These are phyloP conservation scores for Microplitis manilae DNA, from an alignment of 2,888 invertebrate genomes.

Conservation along the genomic window DNA sequence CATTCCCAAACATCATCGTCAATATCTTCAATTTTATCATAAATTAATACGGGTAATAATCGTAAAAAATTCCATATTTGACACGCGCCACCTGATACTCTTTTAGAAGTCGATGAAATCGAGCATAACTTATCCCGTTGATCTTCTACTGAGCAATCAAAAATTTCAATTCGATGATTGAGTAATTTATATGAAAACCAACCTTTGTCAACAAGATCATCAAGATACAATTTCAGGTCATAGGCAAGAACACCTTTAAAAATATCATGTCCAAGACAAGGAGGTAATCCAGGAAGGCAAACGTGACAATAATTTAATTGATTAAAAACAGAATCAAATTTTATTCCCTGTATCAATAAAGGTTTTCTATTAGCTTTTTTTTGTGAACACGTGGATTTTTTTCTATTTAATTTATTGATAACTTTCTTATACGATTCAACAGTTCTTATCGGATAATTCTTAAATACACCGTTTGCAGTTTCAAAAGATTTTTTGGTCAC, in stretches of 20 bases:
- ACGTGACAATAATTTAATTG: conserved; percentile 52
- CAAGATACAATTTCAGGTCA: conserved; percentile 43
- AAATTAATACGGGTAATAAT: conserved; percentile 34
- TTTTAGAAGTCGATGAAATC: not conserved
- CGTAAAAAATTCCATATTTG: conserved; percentile 21
- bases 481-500: conserved; percentile 20
- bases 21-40: conserved; percentile 33
- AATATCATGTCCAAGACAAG: conserved; percentile 56
- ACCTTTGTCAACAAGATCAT: conserved; percentile 13
- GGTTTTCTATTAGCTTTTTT: conserved; percentile 22
- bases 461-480: not conserved
- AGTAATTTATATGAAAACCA: conserved; percentile 25
- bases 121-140: not conserved
- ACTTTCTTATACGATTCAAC: conserved; percentile 18
- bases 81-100: not conserved
- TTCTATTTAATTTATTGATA: conserved; percentile 25
- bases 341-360: conserved; percentile 44
- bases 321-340: conserved; percentile 54
- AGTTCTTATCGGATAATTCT: conserved; percentile 19
- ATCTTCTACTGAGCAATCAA: not conserved
- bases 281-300: conserved; percentile 52
- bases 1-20: conserved; percentile 45
- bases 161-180: not conserved
- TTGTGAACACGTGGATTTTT: conserved; percentile 40
- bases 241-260: conserved; percentile 51